Evolutionary conservation across 2,113 vertebrate genomes (phyloP).

Genomic region (Gallinago jamesoni): DNA sequence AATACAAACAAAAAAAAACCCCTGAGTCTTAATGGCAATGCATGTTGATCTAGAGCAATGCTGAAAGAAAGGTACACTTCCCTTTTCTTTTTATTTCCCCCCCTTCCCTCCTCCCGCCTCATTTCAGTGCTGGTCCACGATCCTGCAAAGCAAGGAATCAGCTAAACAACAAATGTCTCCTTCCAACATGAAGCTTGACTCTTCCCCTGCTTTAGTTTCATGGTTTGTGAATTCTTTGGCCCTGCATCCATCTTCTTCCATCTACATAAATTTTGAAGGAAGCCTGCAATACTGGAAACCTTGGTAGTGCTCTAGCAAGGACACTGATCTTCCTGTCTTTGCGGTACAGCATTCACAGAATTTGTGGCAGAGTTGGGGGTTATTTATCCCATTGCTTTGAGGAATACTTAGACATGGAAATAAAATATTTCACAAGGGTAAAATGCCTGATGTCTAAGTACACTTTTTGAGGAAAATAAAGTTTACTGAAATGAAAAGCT

Average conservation of each 20-base stretch:
- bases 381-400: not conserved
- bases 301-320: not conserved
- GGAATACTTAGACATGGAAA: not conserved
- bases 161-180: not conserved
- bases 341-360: not conserved
- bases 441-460: not conserved
- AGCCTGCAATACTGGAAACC: not conserved
- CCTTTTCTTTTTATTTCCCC: not conserved
- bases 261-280: not conserved
- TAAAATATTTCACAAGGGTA: not conserved
- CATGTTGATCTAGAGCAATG: not conserved
- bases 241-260: not conserved
- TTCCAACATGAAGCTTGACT: not conserved
- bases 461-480: not conserved
- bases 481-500: not conserved
- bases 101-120: too few species aligned
- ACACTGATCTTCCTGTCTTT: not conserved
- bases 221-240: not conserved
- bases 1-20: not conserved
- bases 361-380: not conserved
- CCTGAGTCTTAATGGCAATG: not conserved
- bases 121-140: not conserved
- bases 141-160: not conserved
- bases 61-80: not conserved
- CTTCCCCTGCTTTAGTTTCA: not conserved